Percentiles rank a stretch among this genome's conserved stretches.
Conservation (phyloP, 2,888 invertebrate genomes). For the Lysandra coridon region DNA sequence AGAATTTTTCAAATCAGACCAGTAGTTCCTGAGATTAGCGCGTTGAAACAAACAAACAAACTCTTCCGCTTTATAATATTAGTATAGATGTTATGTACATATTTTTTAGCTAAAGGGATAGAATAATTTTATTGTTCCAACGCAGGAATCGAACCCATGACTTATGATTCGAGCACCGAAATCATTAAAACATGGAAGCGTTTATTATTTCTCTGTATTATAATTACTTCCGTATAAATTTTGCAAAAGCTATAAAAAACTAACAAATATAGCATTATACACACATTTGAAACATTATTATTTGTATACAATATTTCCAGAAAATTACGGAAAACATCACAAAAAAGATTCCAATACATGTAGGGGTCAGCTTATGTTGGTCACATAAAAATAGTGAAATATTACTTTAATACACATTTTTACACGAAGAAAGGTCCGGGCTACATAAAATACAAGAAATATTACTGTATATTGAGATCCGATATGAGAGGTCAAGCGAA, state of each 20-base stretch:
- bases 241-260: neutral
- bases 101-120: too few relatives aligned
- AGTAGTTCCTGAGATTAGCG: too few relatives aligned
- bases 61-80: too few relatives aligned
- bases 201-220: too few relatives aligned
- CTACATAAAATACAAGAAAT: slow-evolving; percentile 1
- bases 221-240: neutral
- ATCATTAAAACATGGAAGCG: too few relatives aligned
- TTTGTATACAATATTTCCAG: neutral
- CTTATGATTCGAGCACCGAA: too few relatives aligned
- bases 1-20: too few relatives aligned
- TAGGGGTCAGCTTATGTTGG: neutral
- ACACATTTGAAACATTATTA: neutral
- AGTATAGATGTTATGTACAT: too few relatives aligned
- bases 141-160: too few relatives aligned
- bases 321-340: neutral
- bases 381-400: slow-evolving; percentile 6
- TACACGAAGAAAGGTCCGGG: slow-evolving; percentile 1
- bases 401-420: slow-evolving; percentile 21
- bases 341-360: neutral
- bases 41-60: too few relatives aligned
- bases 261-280: neutral
- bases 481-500: neutral
- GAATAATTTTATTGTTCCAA: too few relatives aligned
- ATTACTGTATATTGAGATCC: slow-evolving; percentile 6